These are phyloP conservation scores for Ruditapes philippinarum DNA, from an alignment of 1,140 invertebrate genomes.

Conservation along the genomic window DNA sequence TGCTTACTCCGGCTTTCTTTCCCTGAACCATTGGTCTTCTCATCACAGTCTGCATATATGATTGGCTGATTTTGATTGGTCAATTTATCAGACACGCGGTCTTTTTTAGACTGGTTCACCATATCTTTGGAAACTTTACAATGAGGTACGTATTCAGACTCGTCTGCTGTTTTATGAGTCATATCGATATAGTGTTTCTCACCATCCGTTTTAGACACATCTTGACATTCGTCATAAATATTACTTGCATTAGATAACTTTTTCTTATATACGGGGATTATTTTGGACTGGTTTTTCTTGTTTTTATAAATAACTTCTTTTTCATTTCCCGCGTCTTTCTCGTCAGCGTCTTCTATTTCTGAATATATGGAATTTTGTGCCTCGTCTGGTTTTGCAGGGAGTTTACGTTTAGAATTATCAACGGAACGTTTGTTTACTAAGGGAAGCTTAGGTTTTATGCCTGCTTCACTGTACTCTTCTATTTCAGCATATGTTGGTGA, in stretches of 20 bases:
- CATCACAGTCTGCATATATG: conserved; percentile 21
- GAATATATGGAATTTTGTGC: conserved; percentile 26
- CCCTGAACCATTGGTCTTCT: not conserved
- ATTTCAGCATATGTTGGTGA: conserved; percentile 60
- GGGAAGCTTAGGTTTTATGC: conserved; percentile 10
- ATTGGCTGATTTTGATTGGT: not conserved
- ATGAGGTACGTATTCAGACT: conserved; percentile 56
- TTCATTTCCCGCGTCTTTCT: conserved; percentile 43
- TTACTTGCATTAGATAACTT: conserved; percentile 64
- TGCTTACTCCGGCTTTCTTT: not conserved
- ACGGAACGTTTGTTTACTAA: conserved; percentile 39
- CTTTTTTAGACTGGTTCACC: conserved; percentile 56
- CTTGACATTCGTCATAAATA: conserved; percentile 61
- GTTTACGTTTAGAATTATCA: conserved; percentile 56
- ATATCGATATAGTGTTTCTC: conserved; percentile 62
- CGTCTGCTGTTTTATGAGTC: conserved; percentile 40
- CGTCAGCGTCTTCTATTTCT: conserved; percentile 55
- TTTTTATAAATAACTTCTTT: conserved; percentile 33
- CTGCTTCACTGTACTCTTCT: conserved; percentile 32
- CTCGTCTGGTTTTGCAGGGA: conserved; percentile 52
- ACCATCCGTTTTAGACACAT: conserved; percentile 22
- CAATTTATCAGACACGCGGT: conserved; percentile 9
- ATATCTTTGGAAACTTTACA: conserved; percentile 41
- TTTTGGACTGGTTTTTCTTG: conserved; percentile 40
- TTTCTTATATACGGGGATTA: conserved; percentile 33